A percentile compares a stretch with the other conserved stretches of the same genome.
phyloP scores from a whole-genome alignment of 92 coral and sea anemone genomes.

The Palythoa grandiflora region DNA sequence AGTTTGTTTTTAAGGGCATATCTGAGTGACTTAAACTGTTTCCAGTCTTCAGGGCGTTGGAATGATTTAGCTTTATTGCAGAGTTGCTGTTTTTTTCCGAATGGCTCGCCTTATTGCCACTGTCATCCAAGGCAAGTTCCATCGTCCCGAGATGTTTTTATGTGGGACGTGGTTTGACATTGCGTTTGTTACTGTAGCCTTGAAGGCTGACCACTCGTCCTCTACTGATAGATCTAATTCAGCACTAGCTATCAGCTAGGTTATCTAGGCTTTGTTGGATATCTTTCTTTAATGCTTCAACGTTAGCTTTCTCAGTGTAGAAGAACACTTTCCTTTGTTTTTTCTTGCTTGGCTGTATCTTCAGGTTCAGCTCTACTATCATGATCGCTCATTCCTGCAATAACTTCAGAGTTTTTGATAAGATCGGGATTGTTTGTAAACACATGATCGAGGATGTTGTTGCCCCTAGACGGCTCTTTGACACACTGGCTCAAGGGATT shows the following conservation, averaged over 20 bases:
- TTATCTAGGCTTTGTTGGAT: constrained; percentile 1
- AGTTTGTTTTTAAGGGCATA: too few relatives aligned
- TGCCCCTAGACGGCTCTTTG: constrained; percentile 37
- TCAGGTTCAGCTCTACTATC: constrained; percentile 1
- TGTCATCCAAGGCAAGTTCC: too few relatives aligned
- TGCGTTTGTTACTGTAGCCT: too few relatives aligned
- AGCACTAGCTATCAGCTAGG: background rate
- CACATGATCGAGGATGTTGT: constrained; percentile 32
- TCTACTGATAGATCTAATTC: too few relatives aligned
- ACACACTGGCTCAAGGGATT: constrained; percentile 32
- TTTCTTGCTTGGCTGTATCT: constrained; percentile 24
- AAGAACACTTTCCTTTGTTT: constrained; percentile 17
- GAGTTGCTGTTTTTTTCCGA: too few relatives aligned
- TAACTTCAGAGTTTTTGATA: background rate
- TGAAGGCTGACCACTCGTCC: too few relatives aligned
- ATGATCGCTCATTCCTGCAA: constrained; percentile 41
- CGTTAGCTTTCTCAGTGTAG: constrained; percentile 24
- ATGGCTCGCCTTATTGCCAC: too few relatives aligned
- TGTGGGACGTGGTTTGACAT: too few relatives aligned
- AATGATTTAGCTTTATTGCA: too few relatives aligned
- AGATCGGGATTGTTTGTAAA: constrained; percentile 17
- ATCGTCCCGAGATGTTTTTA: too few relatives aligned
- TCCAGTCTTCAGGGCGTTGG: too few relatives aligned
- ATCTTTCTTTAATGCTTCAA: constrained; percentile 3
- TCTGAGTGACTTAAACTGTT: too few relatives aligned